Percentiles rank a stretch among this genome's conserved stretches.
Evolutionary conservation across 2,888 invertebrate genomes (phyloP).

Genomic region (Melieria picta): DNA sequence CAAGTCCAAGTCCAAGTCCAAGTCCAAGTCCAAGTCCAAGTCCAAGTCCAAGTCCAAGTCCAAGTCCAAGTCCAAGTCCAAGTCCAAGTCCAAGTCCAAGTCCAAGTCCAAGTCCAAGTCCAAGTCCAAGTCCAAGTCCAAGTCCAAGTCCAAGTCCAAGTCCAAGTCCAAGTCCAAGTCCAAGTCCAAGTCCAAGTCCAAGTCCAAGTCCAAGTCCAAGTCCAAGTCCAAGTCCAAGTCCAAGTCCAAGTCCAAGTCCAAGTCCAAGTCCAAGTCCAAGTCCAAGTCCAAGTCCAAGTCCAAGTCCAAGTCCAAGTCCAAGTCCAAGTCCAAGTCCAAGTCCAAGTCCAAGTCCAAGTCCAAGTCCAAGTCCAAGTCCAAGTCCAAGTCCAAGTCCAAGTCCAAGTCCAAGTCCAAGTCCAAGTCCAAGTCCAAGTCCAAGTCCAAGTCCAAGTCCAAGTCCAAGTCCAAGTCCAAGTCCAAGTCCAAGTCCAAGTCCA

Average conservation of each 20-base stretch:
- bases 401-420: background rate
- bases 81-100: background rate
- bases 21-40: background rate
- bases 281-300: background rate
- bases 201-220: background rate
- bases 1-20: background rate
- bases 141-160: background rate
- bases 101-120: background rate
- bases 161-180: background rate
- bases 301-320: background rate
- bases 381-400: background rate
- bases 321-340: background rate
- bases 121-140: background rate
- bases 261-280: background rate
- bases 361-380: background rate
- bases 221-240: background rate
- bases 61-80: background rate
- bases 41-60: background rate
- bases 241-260: background rate
- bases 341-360: background rate
- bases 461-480: background rate
- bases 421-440: background rate
- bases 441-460: background rate
- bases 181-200: background rate
- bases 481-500: background rate